Percentiles rank a stretch among this genome's conserved stretches.
Evolutionary conservation across 2,797 vertebrate species (phyloP).

Genomic region (Enteromius argenteus): DNA sequence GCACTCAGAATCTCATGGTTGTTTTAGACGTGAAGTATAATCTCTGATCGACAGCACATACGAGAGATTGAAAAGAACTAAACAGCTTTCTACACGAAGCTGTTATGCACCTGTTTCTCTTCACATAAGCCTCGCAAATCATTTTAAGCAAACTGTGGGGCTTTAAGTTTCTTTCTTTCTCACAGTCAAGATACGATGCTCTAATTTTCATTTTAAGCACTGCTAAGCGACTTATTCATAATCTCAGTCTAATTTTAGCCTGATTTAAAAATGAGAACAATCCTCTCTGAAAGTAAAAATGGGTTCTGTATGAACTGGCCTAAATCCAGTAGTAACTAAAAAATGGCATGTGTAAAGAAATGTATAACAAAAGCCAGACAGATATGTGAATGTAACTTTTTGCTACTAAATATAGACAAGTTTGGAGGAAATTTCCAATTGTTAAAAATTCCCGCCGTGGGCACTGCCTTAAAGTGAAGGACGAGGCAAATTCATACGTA

Average conservation of each 20-base stretch:
- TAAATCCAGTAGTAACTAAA: background rate
- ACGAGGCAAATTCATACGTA: background rate
- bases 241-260: slow-evolving; percentile 21
- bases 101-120: background rate
- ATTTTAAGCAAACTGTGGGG: background rate
- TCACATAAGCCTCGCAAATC: slow-evolving; percentile 1
- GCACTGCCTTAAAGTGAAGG: background rate
- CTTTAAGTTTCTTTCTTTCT: slow-evolving; percentile 18
- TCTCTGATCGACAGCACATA: slow-evolving; percentile 17
- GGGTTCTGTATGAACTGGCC: slow-evolving; percentile 9
- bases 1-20: slow-evolving; percentile 48
- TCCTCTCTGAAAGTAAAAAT: slow-evolving; percentile 27
- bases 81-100: background rate
- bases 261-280: slow-evolving; percentile 28
- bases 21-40: background rate
- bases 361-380: slow-evolving; percentile 16
- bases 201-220: slow-evolving; percentile 18
- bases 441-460: slow-evolving; percentile 16
- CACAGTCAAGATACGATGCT: background rate
- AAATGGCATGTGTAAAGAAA: background rate
- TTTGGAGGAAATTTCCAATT: background rate
- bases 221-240: slow-evolving; percentile 8
- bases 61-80: background rate
- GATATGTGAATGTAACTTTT: background rate
- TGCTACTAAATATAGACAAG: slow-evolving; percentile 12